These are phyloP conservation scores for Steatocranus sp. DNA, from an alignment of 2,797 vertebrate species.

Conservation along the genomic window DNA sequence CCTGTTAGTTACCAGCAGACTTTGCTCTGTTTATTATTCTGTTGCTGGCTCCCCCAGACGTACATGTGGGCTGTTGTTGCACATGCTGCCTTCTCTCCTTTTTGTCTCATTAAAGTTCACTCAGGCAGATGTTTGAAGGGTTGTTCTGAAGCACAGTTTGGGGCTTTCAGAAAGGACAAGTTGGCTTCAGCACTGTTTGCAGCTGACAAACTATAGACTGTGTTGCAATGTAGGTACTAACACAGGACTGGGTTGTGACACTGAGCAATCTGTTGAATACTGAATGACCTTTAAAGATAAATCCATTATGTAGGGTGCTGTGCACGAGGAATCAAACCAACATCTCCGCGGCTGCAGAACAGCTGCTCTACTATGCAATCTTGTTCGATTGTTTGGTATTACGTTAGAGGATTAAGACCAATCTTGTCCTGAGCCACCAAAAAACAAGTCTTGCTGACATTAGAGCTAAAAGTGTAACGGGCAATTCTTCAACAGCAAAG, in stretches of 20 bases:
- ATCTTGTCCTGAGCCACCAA: background rate
- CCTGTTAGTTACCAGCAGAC: slow-evolving; percentile 46
- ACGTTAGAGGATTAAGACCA: no score
- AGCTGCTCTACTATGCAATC: background rate
- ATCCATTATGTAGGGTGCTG: background rate
- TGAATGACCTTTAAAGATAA: background rate
- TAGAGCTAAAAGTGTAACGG: background rate
- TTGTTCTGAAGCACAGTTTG: slow-evolving; percentile 3
- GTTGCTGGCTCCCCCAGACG: slow-evolving; percentile 38
- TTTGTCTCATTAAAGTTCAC: slow-evolving; percentile 41
- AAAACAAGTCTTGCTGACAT: background rate
- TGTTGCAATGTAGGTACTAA: background rate
- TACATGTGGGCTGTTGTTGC: slow-evolving; percentile 56
- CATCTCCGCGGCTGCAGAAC: background rate
- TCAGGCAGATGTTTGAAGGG: slow-evolving; percentile 45
- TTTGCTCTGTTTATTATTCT: slow-evolving; percentile 68
- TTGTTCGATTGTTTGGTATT: no score
- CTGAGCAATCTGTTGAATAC: background rate
- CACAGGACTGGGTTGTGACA: background rate
- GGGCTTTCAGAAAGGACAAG: background rate
- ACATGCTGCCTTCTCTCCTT: slow-evolving; percentile 50
- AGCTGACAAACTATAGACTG: background rate
- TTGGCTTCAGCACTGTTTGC: background rate
- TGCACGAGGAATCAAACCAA: background rate
- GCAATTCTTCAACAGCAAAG: background rate